Evolutionary conservation across 2,113 vertebrate genomes (phyloP).

Genomic region (Chascanopsetta lugubris): DNA sequence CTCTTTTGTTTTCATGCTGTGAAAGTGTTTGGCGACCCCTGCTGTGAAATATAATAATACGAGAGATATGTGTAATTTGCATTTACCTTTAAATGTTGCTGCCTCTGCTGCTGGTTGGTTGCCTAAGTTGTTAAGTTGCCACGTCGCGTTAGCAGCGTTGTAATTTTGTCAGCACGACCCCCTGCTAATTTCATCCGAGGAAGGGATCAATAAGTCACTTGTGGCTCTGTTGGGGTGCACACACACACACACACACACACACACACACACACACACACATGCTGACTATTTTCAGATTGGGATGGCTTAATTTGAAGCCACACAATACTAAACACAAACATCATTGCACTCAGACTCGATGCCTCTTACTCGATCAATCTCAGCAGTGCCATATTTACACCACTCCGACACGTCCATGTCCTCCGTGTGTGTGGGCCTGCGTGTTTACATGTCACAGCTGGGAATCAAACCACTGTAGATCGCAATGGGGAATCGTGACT

Average conservation of each 20-base stretch:
- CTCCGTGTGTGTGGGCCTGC: neutral
- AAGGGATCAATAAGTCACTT: slow-evolving; percentile 72
- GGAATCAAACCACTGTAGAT: neutral
- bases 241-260: neutral
- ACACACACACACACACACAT: neutral
- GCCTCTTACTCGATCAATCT: slow-evolving; percentile 17
- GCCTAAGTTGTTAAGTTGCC: slow-evolving; percentile 54
- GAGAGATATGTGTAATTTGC: slow-evolving; percentile 48
- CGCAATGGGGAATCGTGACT: neutral
- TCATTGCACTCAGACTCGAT: slow-evolving; percentile 16
- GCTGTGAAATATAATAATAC: slow-evolving; percentile 40
- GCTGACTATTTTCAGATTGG: slow-evolving; percentile 6
- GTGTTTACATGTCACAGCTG: slow-evolving; percentile 2
- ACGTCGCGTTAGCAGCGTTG: slow-evolving; percentile 56
- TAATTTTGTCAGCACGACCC: slow-evolving; percentile 74
- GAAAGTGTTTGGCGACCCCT: slow-evolving; percentile 26
- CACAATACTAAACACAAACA: neutral
- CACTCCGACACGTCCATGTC: neutral
- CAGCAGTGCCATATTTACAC: neutral
- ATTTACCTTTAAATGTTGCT: slow-evolving; percentile 42
- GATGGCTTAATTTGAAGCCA: neutral
- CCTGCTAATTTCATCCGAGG: slow-evolving; percentile 58
- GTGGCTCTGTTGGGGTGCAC: slow-evolving; percentile 28
- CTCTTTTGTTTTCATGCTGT: slow-evolving; percentile 13
- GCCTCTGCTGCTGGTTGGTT: slow-evolving; percentile 34